Base-by-base conservation (phyloP, 2,113 vertebrate genomes). In the Hymenochirus boettgeri region DNA sequence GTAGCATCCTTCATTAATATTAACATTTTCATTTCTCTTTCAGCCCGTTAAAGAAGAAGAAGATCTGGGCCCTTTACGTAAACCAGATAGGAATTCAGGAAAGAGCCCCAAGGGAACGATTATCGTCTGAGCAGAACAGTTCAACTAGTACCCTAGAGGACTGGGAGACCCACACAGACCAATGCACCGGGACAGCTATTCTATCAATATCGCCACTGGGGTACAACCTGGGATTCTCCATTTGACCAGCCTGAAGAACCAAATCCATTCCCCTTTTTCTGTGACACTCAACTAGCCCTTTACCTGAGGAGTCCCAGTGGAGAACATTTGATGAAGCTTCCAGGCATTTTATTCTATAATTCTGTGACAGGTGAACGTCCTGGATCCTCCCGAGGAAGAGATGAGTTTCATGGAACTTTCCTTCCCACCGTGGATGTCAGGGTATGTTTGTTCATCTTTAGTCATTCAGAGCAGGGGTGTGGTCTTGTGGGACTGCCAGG, bases 201-300 rank as follows among this genome's bases (percentile, higher is more conserved):
- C 76, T 98, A 92, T 77, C 95, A 92, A 98, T 75, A 84, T 90
- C 0, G 60, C 72, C 58, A 92, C 93, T 0, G 92, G 92, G 0
- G 86, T 79, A 94, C 92, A 69, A 97, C 93, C 35, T 99, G 96
- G 96, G 92, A 98, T 5, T 86, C 79, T 42, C 94, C 95, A n/a
- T 87, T 88, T 12, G 78, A 83, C 65, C 62, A 71, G n/a, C 65
- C 73, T 1, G 79, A 83, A 27, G 81, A n/a, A 82, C 65, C 39
- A 74, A 0, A 75, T 77, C 7, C 62, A 64, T 70, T 25, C 83
- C 78, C 45, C 73, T 57, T 0, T 33, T 62, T 50, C 63, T 70
- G 62, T 80, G 72, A 0, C 0, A 74, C 69, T 71, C 73, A 5
- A 67, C 81, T 83, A 72, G 80, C 55, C 21, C 73, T 69, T 60